These are phyloP conservation scores for Poecile montanus DNA, from an alignment of 2,797 vertebrate species.

Conservation along the genomic window DNA sequence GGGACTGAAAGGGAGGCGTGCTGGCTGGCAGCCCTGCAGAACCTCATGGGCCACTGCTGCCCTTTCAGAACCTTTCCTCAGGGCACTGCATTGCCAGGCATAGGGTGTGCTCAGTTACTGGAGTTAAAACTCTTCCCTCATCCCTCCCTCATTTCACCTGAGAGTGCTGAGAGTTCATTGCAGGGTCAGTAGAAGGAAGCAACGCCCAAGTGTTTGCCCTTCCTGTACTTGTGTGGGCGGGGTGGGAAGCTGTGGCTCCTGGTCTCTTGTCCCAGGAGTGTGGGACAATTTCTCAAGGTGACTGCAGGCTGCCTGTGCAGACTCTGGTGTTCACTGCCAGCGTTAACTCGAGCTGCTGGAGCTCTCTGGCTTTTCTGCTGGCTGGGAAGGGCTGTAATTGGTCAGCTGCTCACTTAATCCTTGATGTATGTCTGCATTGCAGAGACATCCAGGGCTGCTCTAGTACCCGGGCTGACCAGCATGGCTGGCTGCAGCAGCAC, in stretches of 20 bases:
- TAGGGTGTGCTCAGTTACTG: neutral
- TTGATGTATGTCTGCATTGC: constrained; percentile 60
- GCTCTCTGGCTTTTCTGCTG: neutral
- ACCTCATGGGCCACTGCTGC: neutral
- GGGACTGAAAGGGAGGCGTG: fast-evolving
- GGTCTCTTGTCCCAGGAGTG: neutral
- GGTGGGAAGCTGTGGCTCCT: neutral
- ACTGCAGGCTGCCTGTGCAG: constrained; percentile 4
- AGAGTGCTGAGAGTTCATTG: neutral
- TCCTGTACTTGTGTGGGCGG: neutral
- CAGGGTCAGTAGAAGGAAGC: neutral
- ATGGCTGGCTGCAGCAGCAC: constrained; percentile 26
- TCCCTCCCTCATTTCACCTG: neutral
- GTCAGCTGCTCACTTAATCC: constrained; percentile 54
- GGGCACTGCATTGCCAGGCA: neutral
- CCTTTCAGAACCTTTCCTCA: neutral
- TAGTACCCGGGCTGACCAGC: constrained; percentile 22
- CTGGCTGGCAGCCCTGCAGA: neutral
- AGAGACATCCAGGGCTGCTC: constrained; percentile 34
- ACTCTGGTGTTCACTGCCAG: neutral
- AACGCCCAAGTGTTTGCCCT: neutral
- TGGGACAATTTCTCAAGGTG: constrained; percentile 12
- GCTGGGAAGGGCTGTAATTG: constrained; percentile 35
- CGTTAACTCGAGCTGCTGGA: neutral
- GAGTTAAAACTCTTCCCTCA: neutral